Conservation (phyloP, 2,113 vertebrate genomes). For the Ginglymostoma cirratum region DNA sequence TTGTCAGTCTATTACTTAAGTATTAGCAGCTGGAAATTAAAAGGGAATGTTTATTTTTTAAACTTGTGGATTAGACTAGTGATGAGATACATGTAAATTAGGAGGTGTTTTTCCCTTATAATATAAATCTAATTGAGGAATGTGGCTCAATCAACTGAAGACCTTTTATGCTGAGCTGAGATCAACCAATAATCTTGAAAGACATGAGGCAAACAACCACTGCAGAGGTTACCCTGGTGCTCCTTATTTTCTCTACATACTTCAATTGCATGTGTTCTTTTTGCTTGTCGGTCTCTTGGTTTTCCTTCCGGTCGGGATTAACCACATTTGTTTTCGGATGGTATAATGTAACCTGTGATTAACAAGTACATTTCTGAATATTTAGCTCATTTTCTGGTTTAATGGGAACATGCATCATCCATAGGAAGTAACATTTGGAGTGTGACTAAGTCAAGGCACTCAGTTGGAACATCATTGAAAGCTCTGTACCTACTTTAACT, state of each 20-base stretch:
- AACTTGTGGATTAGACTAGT: not conserved
- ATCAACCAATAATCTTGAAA: not conserved
- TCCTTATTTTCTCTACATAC: not conserved
- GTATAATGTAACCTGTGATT: not conserved
- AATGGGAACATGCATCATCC: not conserved
- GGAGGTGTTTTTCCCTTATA: not conserved
- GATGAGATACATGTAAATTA: not conserved
- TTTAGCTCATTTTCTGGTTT: not conserved
- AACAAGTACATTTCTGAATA: not conserved
- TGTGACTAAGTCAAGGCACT: not conserved
- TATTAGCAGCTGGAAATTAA: not conserved
- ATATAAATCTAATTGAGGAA: not conserved
- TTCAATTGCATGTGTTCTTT: not conserved
- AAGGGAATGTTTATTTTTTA: not conserved
- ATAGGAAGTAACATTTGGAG: not conserved
- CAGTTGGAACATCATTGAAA: not conserved
- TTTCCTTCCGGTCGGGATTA: conserved; percentile 18
- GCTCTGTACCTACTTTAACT: not conserved
- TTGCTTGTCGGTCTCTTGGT: not conserved
- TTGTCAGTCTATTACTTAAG: not conserved
- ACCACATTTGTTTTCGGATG: conserved; percentile 18
- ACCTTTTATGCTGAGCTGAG: not conserved
- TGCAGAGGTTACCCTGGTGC: not conserved
- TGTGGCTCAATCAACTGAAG: not conserved
- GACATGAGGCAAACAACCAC: not conserved